Conservation (phyloP, 2,113 vertebrate species). For the Ciconia maguari region DNA sequence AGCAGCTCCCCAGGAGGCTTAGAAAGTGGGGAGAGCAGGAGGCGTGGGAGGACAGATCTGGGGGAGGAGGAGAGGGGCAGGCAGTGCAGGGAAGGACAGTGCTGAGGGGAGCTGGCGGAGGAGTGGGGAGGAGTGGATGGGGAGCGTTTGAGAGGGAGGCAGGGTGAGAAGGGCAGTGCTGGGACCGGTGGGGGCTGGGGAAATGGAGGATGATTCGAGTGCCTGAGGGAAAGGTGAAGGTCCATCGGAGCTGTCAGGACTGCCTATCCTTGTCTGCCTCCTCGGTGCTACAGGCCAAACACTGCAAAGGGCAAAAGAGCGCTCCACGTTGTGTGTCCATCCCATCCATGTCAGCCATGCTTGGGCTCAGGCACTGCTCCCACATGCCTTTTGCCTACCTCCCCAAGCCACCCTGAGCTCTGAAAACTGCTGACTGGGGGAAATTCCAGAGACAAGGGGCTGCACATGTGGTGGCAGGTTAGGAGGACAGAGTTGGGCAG, state of each 20-base stretch:
- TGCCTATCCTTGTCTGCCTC: background rate
- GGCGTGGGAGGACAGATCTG: background rate
- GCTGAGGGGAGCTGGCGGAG: background rate
- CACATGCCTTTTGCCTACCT: background rate
- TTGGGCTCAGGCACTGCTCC: background rate
- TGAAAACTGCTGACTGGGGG: background rate
- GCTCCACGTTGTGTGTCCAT: fast-evolving
- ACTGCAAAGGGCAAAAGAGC: background rate
- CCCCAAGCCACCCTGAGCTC: background rate
- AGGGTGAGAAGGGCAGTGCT: background rate
- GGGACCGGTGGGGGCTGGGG: background rate
- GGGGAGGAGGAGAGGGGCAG: background rate
- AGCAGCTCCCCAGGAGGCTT: background rate
- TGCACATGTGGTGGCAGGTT: background rate
- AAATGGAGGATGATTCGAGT: background rate
- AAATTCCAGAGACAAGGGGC: background rate
- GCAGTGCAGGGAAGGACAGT: background rate
- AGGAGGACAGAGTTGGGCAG: background rate
- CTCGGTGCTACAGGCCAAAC: background rate
- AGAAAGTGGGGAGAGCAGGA: background rate
- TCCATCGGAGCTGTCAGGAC: background rate
- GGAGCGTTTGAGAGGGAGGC: background rate
- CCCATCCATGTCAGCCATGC: fast-evolving
- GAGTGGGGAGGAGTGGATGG: background rate
- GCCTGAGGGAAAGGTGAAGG: background rate